Evolutionary conservation across 1,140 invertebrate genomes (phyloP).

Genomic region (Platorchestia sp.): DNA sequence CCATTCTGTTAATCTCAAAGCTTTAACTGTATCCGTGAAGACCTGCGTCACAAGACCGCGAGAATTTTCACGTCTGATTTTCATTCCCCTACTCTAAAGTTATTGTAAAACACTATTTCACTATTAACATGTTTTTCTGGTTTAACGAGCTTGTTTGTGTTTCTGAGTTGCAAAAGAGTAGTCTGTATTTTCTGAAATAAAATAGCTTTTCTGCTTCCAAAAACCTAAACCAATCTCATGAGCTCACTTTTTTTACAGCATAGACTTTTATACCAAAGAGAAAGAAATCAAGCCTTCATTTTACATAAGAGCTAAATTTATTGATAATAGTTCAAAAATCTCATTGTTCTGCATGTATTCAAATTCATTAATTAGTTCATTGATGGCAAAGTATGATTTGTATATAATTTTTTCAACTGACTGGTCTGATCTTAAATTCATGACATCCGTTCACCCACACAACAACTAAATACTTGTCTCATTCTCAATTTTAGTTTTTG

Average conservation of each 20-base stretch:
- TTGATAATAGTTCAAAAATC: not conserved
- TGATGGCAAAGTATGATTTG: not conserved
- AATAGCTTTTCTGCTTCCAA: not conserved
- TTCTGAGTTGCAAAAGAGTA: not conserved
- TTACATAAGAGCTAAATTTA: not conserved
- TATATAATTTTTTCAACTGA: not conserved
- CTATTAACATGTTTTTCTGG: too few relatives aligned
- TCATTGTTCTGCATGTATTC: not conserved
- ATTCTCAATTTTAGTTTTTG: not conserved
- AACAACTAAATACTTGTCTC: not conserved
- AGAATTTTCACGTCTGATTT: too few relatives aligned
- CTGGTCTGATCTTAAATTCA: not conserved
- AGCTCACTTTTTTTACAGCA: not conserved
- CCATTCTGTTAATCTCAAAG: too few relatives aligned
- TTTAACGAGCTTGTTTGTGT: not conserved
- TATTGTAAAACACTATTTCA: too few relatives aligned
- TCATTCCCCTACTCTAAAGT: too few relatives aligned
- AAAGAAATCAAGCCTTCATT: not conserved
- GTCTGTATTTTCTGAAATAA: too few relatives aligned
- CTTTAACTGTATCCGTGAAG: too few relatives aligned
- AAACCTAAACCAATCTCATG: not conserved
- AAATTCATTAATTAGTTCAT: not conserved
- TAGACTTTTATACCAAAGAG: not conserved
- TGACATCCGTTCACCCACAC: not conserved
- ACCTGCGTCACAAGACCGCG: too few relatives aligned